These are phyloP conservation scores for Platysteira castanea DNA, from an alignment of 2,113 vertebrate species.

Conservation along the genomic window DNA sequence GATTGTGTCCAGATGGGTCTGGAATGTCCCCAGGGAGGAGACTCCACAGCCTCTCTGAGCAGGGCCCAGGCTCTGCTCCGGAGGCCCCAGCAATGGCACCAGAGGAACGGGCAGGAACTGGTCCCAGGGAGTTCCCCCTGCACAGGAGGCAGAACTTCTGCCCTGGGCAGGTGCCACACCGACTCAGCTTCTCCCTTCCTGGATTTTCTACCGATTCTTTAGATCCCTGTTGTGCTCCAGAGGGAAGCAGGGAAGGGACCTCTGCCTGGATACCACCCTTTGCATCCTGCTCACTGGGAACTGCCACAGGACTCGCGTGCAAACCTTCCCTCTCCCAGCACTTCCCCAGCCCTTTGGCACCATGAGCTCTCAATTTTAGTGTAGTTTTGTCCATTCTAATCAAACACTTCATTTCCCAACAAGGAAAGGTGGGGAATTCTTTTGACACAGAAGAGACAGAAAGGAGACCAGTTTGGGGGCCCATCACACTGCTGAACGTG, in stretches of 20 bases:
- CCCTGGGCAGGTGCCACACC: too few species aligned
- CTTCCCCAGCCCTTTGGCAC: neutral
- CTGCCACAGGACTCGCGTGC: accelerated
- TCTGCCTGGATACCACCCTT: neutral
- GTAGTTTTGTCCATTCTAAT: neutral
- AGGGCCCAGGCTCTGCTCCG: neutral
- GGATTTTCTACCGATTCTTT: neutral
- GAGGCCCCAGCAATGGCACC: neutral
- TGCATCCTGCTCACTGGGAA: accelerated
- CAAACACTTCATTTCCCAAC: neutral
- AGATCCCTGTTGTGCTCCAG: too few species aligned
- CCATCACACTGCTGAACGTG: accelerated
- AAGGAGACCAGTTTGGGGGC: neutral
- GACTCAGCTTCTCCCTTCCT: neutral
- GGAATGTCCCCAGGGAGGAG: neutral
- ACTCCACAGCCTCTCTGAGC: neutral
- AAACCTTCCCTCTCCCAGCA: neutral
- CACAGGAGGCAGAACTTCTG: neutral
- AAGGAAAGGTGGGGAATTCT: neutral
- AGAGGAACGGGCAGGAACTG: neutral
- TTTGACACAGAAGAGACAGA: neutral
- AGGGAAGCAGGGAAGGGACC: neutral
- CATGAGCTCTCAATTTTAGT: neutral
- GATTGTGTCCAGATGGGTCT: accelerated
- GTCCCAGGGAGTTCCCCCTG: neutral